Evolutionary conservation across 2,113 vertebrate genomes (phyloP).

Genomic region (Lutjanus erythropterus): DNA sequence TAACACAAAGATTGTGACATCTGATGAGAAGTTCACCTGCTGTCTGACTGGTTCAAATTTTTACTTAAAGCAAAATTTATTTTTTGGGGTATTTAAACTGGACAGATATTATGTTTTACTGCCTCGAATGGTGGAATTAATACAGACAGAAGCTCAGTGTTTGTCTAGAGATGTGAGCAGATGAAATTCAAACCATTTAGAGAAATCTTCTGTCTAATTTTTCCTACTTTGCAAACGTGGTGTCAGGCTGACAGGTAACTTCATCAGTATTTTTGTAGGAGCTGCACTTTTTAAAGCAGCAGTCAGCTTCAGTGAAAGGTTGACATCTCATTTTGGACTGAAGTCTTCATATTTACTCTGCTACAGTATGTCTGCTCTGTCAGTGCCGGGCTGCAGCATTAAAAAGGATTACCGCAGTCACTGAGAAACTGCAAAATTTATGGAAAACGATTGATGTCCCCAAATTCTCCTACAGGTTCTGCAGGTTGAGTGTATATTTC

Average conservation of each 20-base stretch:
- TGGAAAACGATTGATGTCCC: constrained; percentile 9
- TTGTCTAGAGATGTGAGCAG: not conserved
- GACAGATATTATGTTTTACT: too few relatives aligned
- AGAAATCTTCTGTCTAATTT: not conserved
- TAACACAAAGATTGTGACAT: too few relatives aligned
- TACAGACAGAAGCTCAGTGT: too few relatives aligned
- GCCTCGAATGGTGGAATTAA: not conserved
- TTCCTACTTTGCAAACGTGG: not conserved
- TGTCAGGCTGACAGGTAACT: not conserved
- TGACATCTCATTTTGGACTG: constrained; percentile 1
- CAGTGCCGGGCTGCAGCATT: constrained; percentile 3
- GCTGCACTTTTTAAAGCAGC: not conserved
- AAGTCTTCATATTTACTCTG: not conserved
- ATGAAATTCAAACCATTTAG: not conserved
- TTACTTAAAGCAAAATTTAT: not conserved
- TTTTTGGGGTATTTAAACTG: not conserved
- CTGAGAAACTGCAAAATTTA: not conserved
- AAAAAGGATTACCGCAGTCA: not conserved
- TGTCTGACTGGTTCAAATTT: not conserved
- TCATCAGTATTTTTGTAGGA: not conserved
- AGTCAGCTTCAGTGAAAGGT: not conserved
- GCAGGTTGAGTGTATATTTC: not conserved
- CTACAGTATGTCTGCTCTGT: constrained; percentile 1
- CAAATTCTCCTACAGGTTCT: not conserved
- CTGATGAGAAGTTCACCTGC: not conserved